These are phyloP conservation scores for Tenthredo mesomela DNA, from an alignment of 2,888 invertebrate species.

Conservation along the genomic window DNA sequence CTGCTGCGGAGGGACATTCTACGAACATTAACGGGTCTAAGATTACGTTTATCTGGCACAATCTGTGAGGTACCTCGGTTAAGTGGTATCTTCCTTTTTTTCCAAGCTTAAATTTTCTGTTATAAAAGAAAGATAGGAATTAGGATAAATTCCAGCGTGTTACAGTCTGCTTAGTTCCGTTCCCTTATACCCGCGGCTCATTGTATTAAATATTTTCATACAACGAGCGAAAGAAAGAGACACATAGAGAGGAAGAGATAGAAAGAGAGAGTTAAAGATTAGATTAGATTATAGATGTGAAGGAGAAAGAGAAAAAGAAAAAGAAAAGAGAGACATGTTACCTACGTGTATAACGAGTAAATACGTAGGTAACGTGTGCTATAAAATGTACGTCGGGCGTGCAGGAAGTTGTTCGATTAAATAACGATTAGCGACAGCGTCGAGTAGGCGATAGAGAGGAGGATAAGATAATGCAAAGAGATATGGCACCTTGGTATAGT, in stretches of 20 bases:
- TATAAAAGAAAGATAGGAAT: conserved; percentile 18
- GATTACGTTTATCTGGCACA: conserved; percentile 45
- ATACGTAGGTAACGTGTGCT: neutral
- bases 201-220: conserved; percentile 30
- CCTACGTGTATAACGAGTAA: no score
- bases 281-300: no score
- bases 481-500: conserved; percentile 22
- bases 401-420: conserved; percentile 49
- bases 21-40: conserved; percentile 27
- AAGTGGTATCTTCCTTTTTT: conserved; percentile 49
- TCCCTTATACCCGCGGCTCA: neutral
- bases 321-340: neutral
- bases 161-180: neutral
- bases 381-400: neutral
- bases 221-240: neutral
- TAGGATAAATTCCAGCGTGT: conserved; percentile 26
- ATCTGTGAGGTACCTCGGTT: conserved; percentile 41
- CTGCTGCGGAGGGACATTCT: neutral
- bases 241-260: neutral
- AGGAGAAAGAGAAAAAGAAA: neutral
- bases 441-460: conserved; percentile 23
- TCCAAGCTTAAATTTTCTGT: neutral
- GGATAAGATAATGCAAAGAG: conserved; percentile 47
- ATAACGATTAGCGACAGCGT: conserved; percentile 48
- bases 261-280: neutral